A percentile compares a stretch with the other conserved stretches of the same genome.
Evolutionary conservation across 2,797 vertebrate species (phyloP).

Genomic region (Arrhamphus sclerolepis): DNA sequence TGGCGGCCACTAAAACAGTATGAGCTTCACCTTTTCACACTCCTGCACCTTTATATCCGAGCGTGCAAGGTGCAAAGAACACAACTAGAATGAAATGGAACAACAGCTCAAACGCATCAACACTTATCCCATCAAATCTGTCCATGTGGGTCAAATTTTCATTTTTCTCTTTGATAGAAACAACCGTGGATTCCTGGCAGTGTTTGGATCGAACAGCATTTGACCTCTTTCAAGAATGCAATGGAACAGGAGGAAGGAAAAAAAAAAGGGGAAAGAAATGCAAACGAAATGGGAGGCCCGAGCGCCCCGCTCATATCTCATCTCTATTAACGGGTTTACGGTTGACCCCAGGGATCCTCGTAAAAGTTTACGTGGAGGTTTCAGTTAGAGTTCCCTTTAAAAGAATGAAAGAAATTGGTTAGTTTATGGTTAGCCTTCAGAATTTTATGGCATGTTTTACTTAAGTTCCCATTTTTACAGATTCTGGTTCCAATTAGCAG

Average conservation of each 20-base stretch:
- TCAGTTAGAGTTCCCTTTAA: conserved; percentile 83
- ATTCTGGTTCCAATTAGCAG: conserved; percentile 88
- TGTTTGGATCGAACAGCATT: conserved; percentile 71
- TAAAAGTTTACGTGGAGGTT: conserved; percentile 87
- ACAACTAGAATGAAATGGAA: conserved; percentile 1
- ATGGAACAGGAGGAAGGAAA: conserved; percentile 59
- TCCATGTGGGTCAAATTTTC: conserved; percentile 43
- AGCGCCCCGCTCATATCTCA: conserved; percentile 84
- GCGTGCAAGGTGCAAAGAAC: conserved; percentile 14
- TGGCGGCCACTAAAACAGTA: conserved; percentile 70
- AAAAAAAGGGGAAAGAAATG: conserved; percentile 60
- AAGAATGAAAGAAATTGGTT: conserved; percentile 88
- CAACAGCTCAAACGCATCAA: conserved; percentile 15
- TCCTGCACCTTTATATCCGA: conserved; percentile 13
- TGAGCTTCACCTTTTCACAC: conserved; percentile 67
- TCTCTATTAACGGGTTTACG: conserved; percentile 89
- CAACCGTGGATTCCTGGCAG: conserved; percentile 33
- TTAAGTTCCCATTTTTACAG: conserved; percentile 87
- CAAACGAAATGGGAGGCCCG: conserved; percentile 86
- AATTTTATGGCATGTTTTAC: conserved; percentile 90
- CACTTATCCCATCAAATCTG: conserved; percentile 35
- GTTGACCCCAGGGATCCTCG: conserved; percentile 86
- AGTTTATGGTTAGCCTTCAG: conserved; percentile 87
- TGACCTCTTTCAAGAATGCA: conserved; percentile 81
- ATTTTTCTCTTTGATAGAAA: conserved; percentile 50